phyloP scores from a whole-genome alignment of 1,140 invertebrate genomes.

The Drosophila carrolli region DNA sequence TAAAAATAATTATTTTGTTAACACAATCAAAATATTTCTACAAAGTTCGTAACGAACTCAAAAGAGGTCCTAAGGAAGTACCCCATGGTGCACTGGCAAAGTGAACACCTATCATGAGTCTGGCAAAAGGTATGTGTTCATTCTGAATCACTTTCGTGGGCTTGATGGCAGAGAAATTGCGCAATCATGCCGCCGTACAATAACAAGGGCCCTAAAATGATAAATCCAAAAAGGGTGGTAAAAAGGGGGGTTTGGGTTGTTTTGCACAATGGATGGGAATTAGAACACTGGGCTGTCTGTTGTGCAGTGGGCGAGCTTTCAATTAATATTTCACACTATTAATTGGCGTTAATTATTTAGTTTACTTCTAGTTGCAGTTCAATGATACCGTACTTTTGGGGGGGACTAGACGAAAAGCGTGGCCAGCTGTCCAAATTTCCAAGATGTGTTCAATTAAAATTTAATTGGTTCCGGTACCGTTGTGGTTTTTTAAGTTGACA shows the following conservation, averaged over 20 bases:
- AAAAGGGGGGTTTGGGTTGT: not conserved
- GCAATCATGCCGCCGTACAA: constrained; percentile 39
- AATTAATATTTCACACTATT: constrained; percentile 76
- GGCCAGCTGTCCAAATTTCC: constrained; percentile 72
- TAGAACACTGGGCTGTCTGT: constrained; percentile 19
- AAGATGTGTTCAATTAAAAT: constrained; percentile 62
- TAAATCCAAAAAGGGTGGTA: constrained; percentile 12
- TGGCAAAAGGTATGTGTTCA: constrained; percentile 11
- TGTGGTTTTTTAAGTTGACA: not conserved
- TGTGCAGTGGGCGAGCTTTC: constrained; percentile 26
- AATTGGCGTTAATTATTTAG: constrained; percentile 63
- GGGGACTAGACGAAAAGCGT: constrained; percentile 14
- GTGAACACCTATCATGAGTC: constrained; percentile 19
- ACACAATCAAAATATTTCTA: no score
- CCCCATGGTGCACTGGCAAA: not conserved
- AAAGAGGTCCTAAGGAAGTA: not conserved
- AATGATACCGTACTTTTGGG: constrained; percentile 6
- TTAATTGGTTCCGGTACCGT: constrained; percentile 34
- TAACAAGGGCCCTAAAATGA: constrained; percentile 30
- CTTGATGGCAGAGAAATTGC: constrained; percentile 46
- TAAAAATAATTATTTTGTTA: no score
- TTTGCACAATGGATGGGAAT: constrained; percentile 6
- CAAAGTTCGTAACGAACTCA: not conserved
- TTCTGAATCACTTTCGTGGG: constrained; percentile 17
- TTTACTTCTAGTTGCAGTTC: constrained; percentile 15